Evolutionary conservation across 2,797 vertebrate genomes (phyloP).

Genomic region (Ambastaia sidthimunki): DNA sequence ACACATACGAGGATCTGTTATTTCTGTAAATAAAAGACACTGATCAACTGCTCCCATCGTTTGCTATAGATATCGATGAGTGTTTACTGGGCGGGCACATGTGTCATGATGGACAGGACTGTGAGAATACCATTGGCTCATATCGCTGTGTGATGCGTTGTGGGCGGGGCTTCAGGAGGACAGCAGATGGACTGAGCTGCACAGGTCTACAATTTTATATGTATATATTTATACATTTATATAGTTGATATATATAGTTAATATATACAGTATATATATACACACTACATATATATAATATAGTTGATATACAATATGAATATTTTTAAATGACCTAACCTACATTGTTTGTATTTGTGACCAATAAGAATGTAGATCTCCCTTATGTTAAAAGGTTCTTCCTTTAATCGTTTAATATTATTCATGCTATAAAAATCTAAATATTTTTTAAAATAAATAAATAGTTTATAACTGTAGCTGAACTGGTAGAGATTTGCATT

Average conservation of each 20-base stretch:
- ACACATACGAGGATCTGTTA: too few relatives aligned
- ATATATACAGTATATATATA: too few relatives aligned
- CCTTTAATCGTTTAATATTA: not conserved
- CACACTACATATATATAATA: too few relatives aligned
- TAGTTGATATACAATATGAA: not conserved
- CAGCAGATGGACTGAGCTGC: conserved; percentile 86
- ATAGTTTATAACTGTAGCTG: too few relatives aligned
- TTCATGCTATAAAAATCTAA: too few relatives aligned
- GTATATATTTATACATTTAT: conserved; percentile 11
- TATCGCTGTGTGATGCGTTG: conserved; percentile 88
- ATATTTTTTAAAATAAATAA: too few relatives aligned
- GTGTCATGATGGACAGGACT: conserved; percentile 87
- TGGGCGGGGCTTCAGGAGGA: conserved; percentile 86
- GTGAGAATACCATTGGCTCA: conserved; percentile 90
- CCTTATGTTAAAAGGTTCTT: not conserved
- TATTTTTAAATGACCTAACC: conserved; percentile 4
- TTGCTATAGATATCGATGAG: conserved; percentile 87
- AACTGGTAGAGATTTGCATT: too few relatives aligned
- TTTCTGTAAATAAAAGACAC: not conserved
- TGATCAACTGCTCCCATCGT: not conserved
- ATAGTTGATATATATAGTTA: too few relatives aligned
- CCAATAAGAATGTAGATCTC: not conserved
- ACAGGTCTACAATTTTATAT: conserved; percentile 75
- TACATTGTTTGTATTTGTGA: not conserved
- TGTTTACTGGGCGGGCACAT: conserved; percentile 81